Evolutionary conservation across 2,797 vertebrate genomes (phyloP), one percentile per base, ranked within the genome.

Genomic region (Apodemus agrarius): DNA sequence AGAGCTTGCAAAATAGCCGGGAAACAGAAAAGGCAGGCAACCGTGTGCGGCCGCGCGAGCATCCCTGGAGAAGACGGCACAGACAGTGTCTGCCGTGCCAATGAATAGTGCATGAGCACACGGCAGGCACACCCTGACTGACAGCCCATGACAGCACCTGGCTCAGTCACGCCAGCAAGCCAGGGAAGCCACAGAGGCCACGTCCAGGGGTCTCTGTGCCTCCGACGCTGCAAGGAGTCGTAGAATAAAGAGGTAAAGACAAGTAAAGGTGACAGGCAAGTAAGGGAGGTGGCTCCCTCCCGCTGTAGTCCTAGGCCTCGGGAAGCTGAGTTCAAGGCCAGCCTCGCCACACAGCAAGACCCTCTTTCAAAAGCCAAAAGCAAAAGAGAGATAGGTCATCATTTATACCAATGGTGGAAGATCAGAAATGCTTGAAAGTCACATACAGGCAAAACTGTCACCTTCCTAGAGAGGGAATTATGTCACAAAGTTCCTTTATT

Each of bases 391-490:
- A 82, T 1, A 76, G 46, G 78, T 6, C 12, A 40, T 57, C 76
- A 81, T 43, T 94, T 40, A 29, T 37, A 91, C 10, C 63, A 78
- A 29, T 2, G 34, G 13, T 21, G 7, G 29, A 78, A 65, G 46
- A 86, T 61, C 17, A 86, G 43, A 79, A 79, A 22, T 43, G 59
- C 59, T 81, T 65, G 3, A 78, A 78, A 61, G 57, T 4, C 43
- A n/a, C 17, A 92, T 8, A 1, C 0, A 86, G 31, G 88, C 46
- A 83, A 95, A 95, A 82, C 46, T 3, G n/a, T 80, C 34, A 5
- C 34, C 21, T 85, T 79, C 61, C 88, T 93, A 78, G 14, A 75
- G 85, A 94, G 88, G 13, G 52, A 89, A 93, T 89, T 74, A 72
- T 59, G 57, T 46, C 61, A 46, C 49, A 83, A 80, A 93, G 92